Base-by-base conservation (phyloP, 2,113 vertebrate genomes). In the Oncorhynchus clarkii region DNA sequence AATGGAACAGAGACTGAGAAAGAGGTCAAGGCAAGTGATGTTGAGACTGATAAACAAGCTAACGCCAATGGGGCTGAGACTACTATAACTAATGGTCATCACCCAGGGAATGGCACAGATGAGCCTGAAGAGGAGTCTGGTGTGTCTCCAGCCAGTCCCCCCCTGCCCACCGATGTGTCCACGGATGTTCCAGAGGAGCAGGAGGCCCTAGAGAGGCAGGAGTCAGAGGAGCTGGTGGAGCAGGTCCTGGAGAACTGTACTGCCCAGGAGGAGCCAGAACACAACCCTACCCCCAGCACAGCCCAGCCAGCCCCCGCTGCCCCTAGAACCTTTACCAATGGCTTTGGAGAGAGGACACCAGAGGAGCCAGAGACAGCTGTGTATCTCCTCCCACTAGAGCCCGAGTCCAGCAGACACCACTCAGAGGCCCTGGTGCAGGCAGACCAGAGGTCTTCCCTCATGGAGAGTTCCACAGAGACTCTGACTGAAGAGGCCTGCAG, bases 391-490 rank as follows among this genome's bases (percentile, higher is more conserved):
- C 62, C 39, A 45, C 39, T 31, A 34, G 24, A 72, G 0, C 80
- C 91, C 49, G 84, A 89, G 62, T 67, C 78, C 92, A 0, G 96
- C 97, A 81, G 94, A 88, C 0, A 93, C 91, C 76, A 85, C 5
- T 80, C 91, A 49, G 84, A 90, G 62, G 68, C 78, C 60, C 78
- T 76, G 74, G 88, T 89, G 74, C 82, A 67, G 2, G 72, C 76
- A 0, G 94, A 95, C 80, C 90, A 89, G 51, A 91, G 89, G 78
- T 84, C 86, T 66, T 93, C 96, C 39, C 88, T 92, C 16, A 80
- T 92, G 48, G 96, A 96, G 60, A 95, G 94, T 71, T 97, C 96
- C 66, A 93, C 95, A 0, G 96, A 97, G 89, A 93, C 94, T 78
- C 88, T 97, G 79, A 95, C 93, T 0, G 96, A 97, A 81, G 94